Evolutionary conservation across 2,113 vertebrate species (phyloP), one percentile per base, ranked within the genome.

Genomic region (Suricata suricatta): DNA sequence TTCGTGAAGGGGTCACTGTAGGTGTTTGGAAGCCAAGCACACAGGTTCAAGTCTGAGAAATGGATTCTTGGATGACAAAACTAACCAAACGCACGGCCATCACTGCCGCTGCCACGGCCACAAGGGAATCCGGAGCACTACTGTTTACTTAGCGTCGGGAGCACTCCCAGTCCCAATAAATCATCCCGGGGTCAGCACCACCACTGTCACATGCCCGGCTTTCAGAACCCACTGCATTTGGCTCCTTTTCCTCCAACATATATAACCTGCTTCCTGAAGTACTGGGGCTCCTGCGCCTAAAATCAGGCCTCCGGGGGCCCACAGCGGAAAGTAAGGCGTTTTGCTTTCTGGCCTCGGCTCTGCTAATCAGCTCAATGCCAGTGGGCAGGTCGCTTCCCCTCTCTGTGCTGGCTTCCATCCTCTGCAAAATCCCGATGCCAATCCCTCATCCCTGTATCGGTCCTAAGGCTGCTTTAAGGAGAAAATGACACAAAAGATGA

Each of bases 401-500:
- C 63, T 93, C 72, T 63, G 64, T 80, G 77, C n/a, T 71, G 74
- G 71, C 50, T 86, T 82, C 93, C 38, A 64, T 21, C 38, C 93
- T 93, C 97, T 96, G 1, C 0, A 66, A 93, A 96, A 91, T 0
- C 0, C 0, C 2, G 63, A 94, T 35, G 66, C 14, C 5, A 50
- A 29, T 17, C 86, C 41, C 63, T 81, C 88, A 44, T 33, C 69
- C 68, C 66, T 47, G 54, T 95, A 80, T 85, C 84, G 83, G 60
- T 41, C 94, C 82, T 93, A 95, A 31, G 27, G 76, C 19, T 0
- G 2, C 4, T 66, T 86, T 88, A n/a, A 14, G 50, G 12, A 68
- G 91, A 63, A 90, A 66, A 86, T 79, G 47, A 79, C 15, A 35
- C 54, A 89, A 52, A 82, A 44, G 76, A 95, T 88, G 96, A 64